Evolutionary conservation across 2,797 vertebrate genomes (phyloP).

Genomic region (Podargus strigoides): DNA sequence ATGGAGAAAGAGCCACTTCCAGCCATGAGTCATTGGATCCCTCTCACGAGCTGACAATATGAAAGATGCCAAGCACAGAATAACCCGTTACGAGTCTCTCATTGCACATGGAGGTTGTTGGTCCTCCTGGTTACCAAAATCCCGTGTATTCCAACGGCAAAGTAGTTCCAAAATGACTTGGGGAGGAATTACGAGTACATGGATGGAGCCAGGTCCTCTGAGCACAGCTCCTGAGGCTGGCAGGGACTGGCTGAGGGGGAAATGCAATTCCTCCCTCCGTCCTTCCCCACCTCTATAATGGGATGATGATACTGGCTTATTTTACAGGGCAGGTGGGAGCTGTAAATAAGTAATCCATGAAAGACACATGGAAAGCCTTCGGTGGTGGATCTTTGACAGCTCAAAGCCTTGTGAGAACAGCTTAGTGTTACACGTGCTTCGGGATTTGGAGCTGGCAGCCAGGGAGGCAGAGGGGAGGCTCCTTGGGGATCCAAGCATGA

Average conservation of each 20-base stretch:
- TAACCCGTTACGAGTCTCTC: background rate
- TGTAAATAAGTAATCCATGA: background rate
- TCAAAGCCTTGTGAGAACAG: background rate
- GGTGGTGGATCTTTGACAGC: background rate
- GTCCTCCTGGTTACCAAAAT: background rate
- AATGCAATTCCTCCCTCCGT: background rate
- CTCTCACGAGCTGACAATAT: background rate
- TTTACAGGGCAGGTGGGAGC: background rate
- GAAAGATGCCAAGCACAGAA: background rate
- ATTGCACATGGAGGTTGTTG: background rate
- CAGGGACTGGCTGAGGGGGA: background rate
- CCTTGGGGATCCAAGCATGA: background rate
- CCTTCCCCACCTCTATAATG: background rate
- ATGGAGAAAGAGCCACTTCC: background rate
- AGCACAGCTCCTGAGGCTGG: background rate
- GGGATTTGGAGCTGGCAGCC: background rate
- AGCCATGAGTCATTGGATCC: constrained; percentile 13
- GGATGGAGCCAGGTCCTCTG: background rate
- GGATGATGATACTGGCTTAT: background rate
- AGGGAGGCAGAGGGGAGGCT: background rate
- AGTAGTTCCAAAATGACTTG: background rate
- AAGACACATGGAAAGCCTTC: background rate
- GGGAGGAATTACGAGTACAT: background rate
- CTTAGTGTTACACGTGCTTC: accelerated
- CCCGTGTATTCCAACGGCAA: background rate